Base-by-base conservation (phyloP, 2,797 vertebrate species). In the Manis crassicaudata region DNA sequence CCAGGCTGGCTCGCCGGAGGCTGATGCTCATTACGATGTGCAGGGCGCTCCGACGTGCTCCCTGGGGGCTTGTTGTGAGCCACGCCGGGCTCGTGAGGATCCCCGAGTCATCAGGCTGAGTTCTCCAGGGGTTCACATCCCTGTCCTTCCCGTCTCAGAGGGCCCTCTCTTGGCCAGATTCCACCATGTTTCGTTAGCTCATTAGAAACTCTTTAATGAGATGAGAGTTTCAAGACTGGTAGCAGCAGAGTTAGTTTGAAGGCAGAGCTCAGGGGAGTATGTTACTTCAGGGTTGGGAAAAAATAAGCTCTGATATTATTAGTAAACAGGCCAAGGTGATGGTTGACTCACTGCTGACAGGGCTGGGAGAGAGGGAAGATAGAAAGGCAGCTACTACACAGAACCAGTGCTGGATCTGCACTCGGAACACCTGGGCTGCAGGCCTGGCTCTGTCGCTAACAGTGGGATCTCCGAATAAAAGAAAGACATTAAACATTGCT, bases 191-290 rank as follows among this genome's bases (percentile, higher is more conserved):
- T 68, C 65, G 68, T 77, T 77, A 79, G 92, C 90, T 96, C 88
- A 84, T 97, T 95, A 96, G 80, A 52, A 91, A 83, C 92, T 70
- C 75, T 54, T 88, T 92, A 96, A 93, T 32, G 52, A 93, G 68
- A 79, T 21, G 20, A 60, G 63, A 52, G 29, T 67, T 80, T 81
- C 60, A 68, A 63, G 82, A 9, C 50, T 46, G 29, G 83, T 79
- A 63, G 52, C 11, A 32, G 54, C 37, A 76, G 35, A 90, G 50
- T 58, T 54, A 1, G 25, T 75, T n/a, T 62, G 5, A 52, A 88
- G 90, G n/a, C 32, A 40, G 88, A 80, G 13, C 90, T 43, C 60
- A n/a, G 18, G 94, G 60, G 96, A 94, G 12, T 27, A 32, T 35
- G 29, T 9, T 65, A 25, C 63, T 37, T 56, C 84, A 68, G 17